Evolutionary conservation across 37 sponge, comb jelly and placozoan species (phyloP).

Genomic region (Corticium candelabrum): DNA sequence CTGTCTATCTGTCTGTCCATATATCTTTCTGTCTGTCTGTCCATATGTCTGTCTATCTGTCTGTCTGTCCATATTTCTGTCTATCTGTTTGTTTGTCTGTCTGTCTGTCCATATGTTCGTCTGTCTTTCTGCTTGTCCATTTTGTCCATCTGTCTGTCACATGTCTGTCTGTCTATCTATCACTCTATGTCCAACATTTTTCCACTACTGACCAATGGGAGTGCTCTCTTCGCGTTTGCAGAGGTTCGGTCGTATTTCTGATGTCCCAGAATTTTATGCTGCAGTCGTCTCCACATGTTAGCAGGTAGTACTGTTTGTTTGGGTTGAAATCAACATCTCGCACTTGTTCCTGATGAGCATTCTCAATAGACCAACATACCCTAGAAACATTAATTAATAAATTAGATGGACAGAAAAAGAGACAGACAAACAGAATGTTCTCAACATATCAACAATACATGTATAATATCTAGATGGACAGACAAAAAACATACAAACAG

Average conservation of each 20-base stretch:
- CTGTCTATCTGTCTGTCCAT: no score
- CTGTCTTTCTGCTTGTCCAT: no score
- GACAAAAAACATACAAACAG: background rate
- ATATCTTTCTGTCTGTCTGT: no score
- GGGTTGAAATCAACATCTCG: conserved; percentile 89
- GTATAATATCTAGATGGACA: background rate
- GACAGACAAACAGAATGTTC: background rate
- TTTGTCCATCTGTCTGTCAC: no score
- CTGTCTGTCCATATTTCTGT: no score
- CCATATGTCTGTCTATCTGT: no score
- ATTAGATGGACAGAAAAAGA: no score
- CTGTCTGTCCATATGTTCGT: no score
- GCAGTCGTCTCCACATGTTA: conserved; percentile 97
- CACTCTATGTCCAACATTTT: background rate
- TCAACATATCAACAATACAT: no score
- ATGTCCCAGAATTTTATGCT: conserved; percentile 85
- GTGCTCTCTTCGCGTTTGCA: conserved; percentile 68
- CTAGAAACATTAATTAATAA: background rate
- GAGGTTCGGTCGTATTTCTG: conserved; percentile 53
- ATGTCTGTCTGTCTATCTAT: background rate
- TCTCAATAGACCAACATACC: conserved; percentile 20
- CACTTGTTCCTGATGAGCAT: conserved; percentile 59
- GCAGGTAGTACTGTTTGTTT: conserved; percentile 81
- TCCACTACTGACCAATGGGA: conserved; percentile 74
- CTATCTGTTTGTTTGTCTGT: no score